Evolutionary conservation across 2,888 invertebrate species (phyloP), one percentile per base, ranked within the genome.

Genomic region (Pycnomerus fuliginosus): DNA sequence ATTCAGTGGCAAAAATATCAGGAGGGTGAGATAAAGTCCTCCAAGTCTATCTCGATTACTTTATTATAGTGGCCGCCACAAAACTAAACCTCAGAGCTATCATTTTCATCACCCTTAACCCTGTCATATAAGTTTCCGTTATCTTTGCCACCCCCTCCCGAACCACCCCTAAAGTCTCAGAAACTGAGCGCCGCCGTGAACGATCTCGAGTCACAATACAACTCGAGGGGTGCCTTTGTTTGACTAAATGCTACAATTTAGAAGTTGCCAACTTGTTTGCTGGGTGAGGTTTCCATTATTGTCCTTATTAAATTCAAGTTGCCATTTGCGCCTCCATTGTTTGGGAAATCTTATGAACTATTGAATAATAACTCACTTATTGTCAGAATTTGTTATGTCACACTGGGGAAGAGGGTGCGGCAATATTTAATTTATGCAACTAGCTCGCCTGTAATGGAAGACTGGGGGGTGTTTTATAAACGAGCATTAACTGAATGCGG

Each of bases 81-180:
- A 64, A 65, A 66, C 65, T 66, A 62, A 65, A 63, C 65, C 61
- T 58, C 54, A 50, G 43, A 62, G 68, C 70, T 69, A 71, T 71
- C 71, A 69, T 70, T 71, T 70, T 71, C 70, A 68, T 68, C 71
- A 71, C 71, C 70, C 71, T 71, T 70, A 70, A 71, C 71, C 72
- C 71, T 70, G 72, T 71, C 71, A 71, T 72, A 72, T 71, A 72
- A 72, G 72, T 72, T 71, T 70, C 65, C 68, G 68, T 70, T 70
- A 70, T 70, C 70, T 69, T 43, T 35, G 45, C 50, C 48, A 41
- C 44, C 20, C 49, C 50, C 48, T 44, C 42, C 44, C 46, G 35
- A 34, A 44, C 36, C 44, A 24, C 34, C 46, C 36, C 27, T 15
- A 31, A 47, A 49, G 44, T 51, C 51, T 47, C 46, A 52, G 47